Evolutionary conservation across 2,888 invertebrate species (phyloP).

Genomic region (Aphidoletes aphidimyza): DNA sequence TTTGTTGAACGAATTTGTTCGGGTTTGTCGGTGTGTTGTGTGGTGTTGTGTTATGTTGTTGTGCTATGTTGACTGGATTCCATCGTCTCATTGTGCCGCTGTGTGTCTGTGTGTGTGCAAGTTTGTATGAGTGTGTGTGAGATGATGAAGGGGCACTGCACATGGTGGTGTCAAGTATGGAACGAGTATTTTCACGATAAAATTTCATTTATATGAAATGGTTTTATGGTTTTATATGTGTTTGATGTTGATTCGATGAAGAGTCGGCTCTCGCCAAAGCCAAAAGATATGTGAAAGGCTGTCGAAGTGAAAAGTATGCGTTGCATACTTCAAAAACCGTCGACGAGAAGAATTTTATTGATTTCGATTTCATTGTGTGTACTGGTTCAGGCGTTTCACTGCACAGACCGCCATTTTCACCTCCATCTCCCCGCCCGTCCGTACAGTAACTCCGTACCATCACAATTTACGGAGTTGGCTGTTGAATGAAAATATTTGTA

Average conservation of each 20-base stretch:
- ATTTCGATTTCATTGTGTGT: slow-evolving; percentile 46
- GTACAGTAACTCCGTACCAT: not conserved
- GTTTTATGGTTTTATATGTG: too few species aligned
- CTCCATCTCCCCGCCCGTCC: too few species aligned
- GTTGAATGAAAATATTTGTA: slow-evolving; percentile 53
- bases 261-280: slow-evolving; percentile 7
- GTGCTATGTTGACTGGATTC: not conserved
- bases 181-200: slow-evolving; percentile 1
- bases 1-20: slow-evolving; percentile 23
- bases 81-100: not conserved
- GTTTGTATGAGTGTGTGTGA: too few species aligned
- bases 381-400: too few species aligned
- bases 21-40: not conserved
- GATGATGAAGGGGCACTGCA: not conserved
- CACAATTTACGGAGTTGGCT: not conserved
- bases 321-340: slow-evolving; percentile 35
- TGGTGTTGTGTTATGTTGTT: not conserved
- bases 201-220: slow-evolving; percentile 22
- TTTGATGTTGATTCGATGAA: slow-evolving; percentile 49
- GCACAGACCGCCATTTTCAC: too few species aligned
- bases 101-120: not conserved
- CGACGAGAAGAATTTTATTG: slow-evolving; percentile 39
- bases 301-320: slow-evolving; percentile 41
- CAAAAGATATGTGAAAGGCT: slow-evolving; percentile 3
- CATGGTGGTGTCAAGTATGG: not conserved